A percentile compares a stretch with the other conserved stretches of the same genome.
These are phyloP conservation scores for Grantiella picta DNA, from an alignment of 2,113 vertebrate genomes.

Conservation along the genomic window DNA sequence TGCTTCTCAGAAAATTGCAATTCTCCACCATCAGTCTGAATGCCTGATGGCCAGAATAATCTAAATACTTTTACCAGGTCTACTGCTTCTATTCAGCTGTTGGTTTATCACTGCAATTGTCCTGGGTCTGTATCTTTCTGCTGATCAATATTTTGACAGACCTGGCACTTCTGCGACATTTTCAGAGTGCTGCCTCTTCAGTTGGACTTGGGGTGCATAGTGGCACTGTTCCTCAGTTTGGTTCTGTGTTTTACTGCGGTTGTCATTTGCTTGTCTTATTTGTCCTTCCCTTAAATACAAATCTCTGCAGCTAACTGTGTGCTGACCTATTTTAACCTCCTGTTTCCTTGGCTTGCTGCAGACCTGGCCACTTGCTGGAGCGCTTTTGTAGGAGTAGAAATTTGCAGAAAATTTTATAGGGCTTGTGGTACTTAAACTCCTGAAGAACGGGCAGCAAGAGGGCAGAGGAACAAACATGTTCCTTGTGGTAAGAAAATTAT, in stretches of 20 bases:
- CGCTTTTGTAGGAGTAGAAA: background rate
- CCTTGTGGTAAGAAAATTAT: background rate
- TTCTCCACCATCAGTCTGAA: background rate
- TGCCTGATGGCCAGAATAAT: background rate
- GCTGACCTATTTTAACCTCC: background rate
- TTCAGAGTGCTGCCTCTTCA: background rate
- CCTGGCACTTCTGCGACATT: accelerated
- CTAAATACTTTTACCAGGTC: background rate
- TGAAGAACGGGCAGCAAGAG: background rate
- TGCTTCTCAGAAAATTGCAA: background rate
- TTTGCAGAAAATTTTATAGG: background rate
- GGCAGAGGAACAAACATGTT: background rate
- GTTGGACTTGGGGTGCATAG: background rate
- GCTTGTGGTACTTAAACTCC: background rate
- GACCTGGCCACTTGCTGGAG: background rate
- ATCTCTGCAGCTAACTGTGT: background rate
- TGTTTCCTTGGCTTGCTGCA: background rate
- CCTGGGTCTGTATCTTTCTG: background rate
- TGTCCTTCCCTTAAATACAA: background rate
- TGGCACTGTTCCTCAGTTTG: background rate
- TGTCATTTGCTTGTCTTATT: background rate
- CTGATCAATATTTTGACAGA: background rate
- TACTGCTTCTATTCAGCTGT: background rate
- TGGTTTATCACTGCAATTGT: background rate
- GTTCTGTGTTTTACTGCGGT: background rate